A percentile compares a stretch with the other conserved stretches of the same genome.
phyloP scores from a whole-genome alignment of 2,113 vertebrate genomes.

The Gorsachius goisagi region DNA sequence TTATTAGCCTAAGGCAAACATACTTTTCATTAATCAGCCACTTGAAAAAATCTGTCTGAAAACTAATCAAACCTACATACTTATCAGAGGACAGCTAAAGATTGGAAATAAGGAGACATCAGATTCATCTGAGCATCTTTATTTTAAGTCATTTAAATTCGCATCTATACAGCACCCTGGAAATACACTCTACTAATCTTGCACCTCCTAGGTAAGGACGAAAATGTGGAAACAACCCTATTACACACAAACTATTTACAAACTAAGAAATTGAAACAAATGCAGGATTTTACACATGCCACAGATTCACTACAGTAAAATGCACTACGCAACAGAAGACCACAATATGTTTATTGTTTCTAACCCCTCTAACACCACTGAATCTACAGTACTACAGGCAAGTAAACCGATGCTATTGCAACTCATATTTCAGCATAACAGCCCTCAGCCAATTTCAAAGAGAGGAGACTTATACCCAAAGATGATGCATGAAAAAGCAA shows the following conservation, averaged over 20 bases:
- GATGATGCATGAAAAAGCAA: not conserved
- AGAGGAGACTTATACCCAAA: not conserved
- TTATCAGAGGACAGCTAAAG: not conserved
- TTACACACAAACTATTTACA: not conserved
- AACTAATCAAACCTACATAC: not conserved
- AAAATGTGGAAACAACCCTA: not conserved
- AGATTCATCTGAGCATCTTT: not conserved
- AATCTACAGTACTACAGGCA: not conserved
- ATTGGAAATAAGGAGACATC: not conserved
- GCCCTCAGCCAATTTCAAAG: not conserved
- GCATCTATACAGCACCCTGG: not conserved
- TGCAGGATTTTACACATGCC: not conserved
- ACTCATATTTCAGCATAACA: not conserved
- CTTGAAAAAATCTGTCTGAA: not conserved
- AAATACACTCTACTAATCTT: not conserved
- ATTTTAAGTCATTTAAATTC: not conserved
- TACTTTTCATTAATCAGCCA: not conserved
- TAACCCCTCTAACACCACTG: not conserved
- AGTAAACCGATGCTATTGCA: not conserved
- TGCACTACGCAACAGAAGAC: not conserved
- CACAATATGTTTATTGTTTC: not conserved
- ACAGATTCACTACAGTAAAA: not conserved
- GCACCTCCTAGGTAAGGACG: fast-evolving
- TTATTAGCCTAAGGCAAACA: not conserved
- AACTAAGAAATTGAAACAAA: not conserved